Conservation (phyloP, 2,888 invertebrate species). For the Lasioglossum oenotherae region DNA sequence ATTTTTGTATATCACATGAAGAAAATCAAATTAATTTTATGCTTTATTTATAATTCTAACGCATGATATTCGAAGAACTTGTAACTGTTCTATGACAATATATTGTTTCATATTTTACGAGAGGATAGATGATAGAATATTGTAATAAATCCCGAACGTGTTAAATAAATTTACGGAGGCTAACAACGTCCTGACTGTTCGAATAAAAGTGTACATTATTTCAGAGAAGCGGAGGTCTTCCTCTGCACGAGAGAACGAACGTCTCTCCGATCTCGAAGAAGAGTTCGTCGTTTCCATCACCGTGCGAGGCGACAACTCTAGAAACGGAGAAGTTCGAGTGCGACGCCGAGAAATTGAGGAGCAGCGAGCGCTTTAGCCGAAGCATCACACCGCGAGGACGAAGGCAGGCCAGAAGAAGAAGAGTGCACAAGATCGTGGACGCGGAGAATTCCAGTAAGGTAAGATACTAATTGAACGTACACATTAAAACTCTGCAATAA, state of each 20-base stretch:
- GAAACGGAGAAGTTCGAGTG: slow-evolving; percentile 84
- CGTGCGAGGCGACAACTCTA: slow-evolving; percentile 77
- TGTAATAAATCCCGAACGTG: neutral
- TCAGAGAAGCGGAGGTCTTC: slow-evolving; percentile 80
- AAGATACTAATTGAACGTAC: slow-evolving; percentile 22
- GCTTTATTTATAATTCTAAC: neutral
- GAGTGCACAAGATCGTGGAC: slow-evolving; percentile 75
- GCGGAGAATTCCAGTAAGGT: slow-evolving; percentile 80
- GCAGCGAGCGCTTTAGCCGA: slow-evolving; percentile 88
- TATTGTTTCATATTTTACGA: neutral
- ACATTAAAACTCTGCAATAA: neutral
- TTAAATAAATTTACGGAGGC: neutral
- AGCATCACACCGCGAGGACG: slow-evolving; percentile 87
- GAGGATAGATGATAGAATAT: neutral
- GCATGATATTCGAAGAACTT: neutral
- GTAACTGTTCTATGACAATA: neutral
- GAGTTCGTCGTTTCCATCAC: slow-evolving; percentile 76
- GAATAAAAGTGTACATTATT: neutral
- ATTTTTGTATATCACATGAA: neutral
- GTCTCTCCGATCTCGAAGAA: slow-evolving; percentile 80
- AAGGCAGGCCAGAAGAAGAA: slow-evolving; percentile 79
- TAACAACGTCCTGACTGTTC: neutral
- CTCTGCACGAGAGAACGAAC: slow-evolving; percentile 82
- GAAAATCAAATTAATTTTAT: neutral
- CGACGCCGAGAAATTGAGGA: slow-evolving; percentile 88